phyloP scores from a whole-genome alignment of 2,888 invertebrate genomes.

The Flabesymbios commensalis region DNA sequence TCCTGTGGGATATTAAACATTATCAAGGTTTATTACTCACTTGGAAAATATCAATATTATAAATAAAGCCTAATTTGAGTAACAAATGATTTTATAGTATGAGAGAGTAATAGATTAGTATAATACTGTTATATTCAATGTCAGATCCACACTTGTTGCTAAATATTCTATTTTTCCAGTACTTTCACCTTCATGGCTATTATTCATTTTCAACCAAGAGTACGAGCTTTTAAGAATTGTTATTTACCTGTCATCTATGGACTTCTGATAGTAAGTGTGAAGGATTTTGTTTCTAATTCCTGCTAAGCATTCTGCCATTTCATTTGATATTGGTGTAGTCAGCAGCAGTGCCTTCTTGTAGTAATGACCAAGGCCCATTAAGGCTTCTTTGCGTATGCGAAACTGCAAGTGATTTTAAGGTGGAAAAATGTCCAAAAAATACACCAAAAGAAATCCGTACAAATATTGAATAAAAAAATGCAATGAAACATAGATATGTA shows the following conservation, averaged over 20 bases:
- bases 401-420: too few species aligned
- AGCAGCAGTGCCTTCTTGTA: conserved; percentile 72
- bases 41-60: background rate
- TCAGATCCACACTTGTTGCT: too few species aligned
- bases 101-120: background rate
- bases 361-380: conserved; percentile 90
- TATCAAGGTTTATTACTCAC: too few species aligned
- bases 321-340: conserved; percentile 69
- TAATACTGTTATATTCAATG: too few species aligned
- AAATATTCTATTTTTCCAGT: too few species aligned
- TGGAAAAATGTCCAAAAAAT: too few species aligned
- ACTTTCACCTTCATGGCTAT: background rate
- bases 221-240: too few species aligned
- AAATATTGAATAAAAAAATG: too few species aligned
- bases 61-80: background rate
- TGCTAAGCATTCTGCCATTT: conserved; percentile 67
- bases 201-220: too few species aligned
- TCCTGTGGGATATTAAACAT: conserved; percentile 54
- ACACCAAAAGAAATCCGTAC: too few species aligned
- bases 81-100: background rate
- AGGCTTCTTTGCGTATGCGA: conserved; percentile 93
- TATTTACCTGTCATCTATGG: conserved; percentile 87
- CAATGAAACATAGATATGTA: too few species aligned
- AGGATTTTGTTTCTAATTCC: conserved; percentile 93
- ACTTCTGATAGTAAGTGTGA: conserved; percentile 82